Evolutionary conservation across 2,113 vertebrate genomes (phyloP).

Genomic region (Zosterops lateralis): DNA sequence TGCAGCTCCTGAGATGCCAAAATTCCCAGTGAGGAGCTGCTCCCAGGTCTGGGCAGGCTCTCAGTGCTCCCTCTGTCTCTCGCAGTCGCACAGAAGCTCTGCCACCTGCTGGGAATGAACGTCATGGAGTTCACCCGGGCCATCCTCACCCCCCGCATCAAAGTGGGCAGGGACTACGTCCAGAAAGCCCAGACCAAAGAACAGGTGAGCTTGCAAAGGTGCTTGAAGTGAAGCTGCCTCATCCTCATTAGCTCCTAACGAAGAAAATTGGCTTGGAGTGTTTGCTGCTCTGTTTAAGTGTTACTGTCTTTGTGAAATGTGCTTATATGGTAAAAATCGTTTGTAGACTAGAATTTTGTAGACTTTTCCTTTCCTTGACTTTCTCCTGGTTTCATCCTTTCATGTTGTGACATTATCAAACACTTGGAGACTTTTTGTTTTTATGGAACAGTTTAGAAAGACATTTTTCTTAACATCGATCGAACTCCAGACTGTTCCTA

Average conservation of each 20-base stretch:
- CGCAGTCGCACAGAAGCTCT: slow-evolving; percentile 95
- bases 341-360: not conserved
- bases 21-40: not conserved
- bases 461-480: not conserved
- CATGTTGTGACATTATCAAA: not conserved
- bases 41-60: not conserved
- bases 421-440: not conserved
- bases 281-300: not conserved
- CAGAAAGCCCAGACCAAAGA: slow-evolving; percentile 99
- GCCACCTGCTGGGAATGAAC: slow-evolving; percentile 94
- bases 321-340: not conserved
- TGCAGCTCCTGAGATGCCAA: not conserved
- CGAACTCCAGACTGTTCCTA: not conserved
- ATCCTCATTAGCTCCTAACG: not conserved
- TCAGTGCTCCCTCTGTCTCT: not conserved
- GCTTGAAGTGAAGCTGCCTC: not conserved
- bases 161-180: slow-evolving; percentile 97
- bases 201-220: slow-evolving; percentile 76
- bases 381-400: not conserved
- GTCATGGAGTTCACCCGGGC: slow-evolving; percentile 98
- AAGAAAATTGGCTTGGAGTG: not conserved
- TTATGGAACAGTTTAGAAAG: not conserved
- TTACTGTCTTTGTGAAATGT: not conserved
- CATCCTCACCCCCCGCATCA: slow-evolving; percentile 95
- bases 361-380: not conserved